A percentile compares a stretch with the other conserved stretches of the same genome.
Evolutionary conservation across 2,888 invertebrate species (phyloP).

Genomic region (Dysmachus trigonus): DNA sequence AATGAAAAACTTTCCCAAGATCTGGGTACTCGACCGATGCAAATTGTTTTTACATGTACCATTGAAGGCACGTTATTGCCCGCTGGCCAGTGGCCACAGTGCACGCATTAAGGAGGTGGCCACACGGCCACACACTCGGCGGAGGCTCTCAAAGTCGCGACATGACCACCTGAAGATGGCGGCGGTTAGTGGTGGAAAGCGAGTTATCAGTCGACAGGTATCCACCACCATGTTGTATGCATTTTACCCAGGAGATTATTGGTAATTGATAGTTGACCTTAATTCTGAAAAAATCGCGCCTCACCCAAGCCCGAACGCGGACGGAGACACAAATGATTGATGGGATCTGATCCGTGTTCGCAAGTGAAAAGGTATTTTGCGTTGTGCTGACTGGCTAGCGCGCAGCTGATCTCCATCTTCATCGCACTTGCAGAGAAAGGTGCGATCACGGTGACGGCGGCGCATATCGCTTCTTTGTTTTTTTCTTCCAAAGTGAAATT

Average conservation of each 20-base stretch:
- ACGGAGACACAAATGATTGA: conserved; percentile 31
- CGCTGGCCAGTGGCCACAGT: neutral
- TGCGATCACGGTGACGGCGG: neutral
- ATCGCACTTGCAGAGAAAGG: conserved; percentile 28
- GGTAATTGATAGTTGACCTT: conserved; percentile 45
- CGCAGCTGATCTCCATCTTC: neutral
- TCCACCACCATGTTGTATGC: conserved; percentile 1
- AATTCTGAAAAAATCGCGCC: conserved; percentile 41
- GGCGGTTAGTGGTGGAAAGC: neutral
- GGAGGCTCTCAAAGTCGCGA: neutral
- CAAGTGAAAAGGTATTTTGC: conserved; percentile 28
- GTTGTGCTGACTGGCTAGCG: neutral
- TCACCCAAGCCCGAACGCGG: neutral
- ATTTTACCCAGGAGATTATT: conserved; percentile 12
- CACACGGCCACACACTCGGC: too few relatives aligned
- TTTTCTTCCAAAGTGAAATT: conserved; percentile 4
- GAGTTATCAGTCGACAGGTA: neutral
- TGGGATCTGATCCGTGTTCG: conserved; percentile 3
- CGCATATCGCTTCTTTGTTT: neutral
- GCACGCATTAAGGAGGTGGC: neutral
- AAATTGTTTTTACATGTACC: conserved; percentile 36
- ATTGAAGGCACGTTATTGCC: neutral
- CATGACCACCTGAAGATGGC: neutral
- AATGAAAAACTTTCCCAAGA: conserved; percentile 34
- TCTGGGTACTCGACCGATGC: conserved; percentile 34